phyloP scores from a whole-genome alignment of 2,113 vertebrate species.

The Theropithecus gelada region DNA sequence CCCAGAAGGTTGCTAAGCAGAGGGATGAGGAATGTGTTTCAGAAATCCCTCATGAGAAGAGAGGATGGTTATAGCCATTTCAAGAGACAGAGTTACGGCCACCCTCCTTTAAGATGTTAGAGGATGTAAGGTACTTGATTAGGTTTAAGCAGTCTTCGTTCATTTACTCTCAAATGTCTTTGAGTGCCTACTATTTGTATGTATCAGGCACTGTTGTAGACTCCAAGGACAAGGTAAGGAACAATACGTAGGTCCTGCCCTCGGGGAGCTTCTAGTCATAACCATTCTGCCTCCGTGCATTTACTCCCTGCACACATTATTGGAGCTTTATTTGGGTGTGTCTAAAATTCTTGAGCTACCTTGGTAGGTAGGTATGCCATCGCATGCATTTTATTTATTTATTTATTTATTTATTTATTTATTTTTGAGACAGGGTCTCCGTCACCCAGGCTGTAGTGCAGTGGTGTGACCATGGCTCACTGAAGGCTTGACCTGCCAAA shows the following conservation, averaged over 20 bases:
- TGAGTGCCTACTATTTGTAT: fast-evolving
- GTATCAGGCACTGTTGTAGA: too few relatives aligned
- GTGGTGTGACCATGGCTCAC: too few relatives aligned
- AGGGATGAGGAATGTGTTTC: not conserved
- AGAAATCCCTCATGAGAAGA: not conserved
- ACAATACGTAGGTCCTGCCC: not conserved
- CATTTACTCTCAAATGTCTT: not conserved
- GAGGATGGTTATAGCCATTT: not conserved
- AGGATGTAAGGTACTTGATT: not conserved
- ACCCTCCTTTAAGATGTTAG: not conserved
- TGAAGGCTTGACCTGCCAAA: too few relatives aligned
- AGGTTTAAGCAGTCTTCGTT: not conserved
- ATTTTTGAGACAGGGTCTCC: too few relatives aligned
- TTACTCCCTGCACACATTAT: not conserved
- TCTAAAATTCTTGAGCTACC: not conserved
- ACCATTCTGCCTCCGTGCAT: not conserved
- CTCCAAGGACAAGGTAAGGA: too few relatives aligned
- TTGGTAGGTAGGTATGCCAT: not conserved
- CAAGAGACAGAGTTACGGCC: not conserved
- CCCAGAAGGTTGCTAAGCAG: not conserved
- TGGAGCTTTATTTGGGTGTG: not conserved
- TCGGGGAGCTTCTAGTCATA: not conserved
- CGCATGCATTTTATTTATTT: not conserved
- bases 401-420: not conserved
- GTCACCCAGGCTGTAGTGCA: too few relatives aligned